Evolutionary conservation across 2,113 vertebrate species (phyloP).

Genomic region (Pomatorhinus ruficollis): DNA sequence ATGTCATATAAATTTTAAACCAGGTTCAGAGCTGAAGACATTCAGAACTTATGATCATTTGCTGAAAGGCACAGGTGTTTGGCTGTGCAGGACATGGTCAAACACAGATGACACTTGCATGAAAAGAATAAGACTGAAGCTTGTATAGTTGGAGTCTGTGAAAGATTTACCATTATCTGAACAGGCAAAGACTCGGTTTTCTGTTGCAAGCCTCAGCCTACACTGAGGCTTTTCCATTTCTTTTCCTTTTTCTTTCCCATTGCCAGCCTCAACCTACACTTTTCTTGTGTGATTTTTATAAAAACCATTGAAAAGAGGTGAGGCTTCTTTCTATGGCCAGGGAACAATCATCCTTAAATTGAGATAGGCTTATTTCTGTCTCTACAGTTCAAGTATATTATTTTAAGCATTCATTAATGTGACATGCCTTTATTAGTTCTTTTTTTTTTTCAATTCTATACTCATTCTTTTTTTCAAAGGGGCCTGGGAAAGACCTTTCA

Average conservation of each 20-base stretch:
- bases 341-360: background rate
- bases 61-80: background rate
- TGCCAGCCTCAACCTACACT: background rate
- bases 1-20: background rate
- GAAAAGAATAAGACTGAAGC: background rate
- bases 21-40: background rate
- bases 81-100: background rate
- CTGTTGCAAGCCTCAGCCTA: background rate
- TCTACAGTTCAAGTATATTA: background rate
- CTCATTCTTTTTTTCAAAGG: constrained; percentile 54
- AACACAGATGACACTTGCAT: background rate
- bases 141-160: background rate
- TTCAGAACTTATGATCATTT: background rate
- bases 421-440: background rate
- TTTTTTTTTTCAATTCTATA: background rate
- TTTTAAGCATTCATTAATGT: background rate
- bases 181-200: background rate
- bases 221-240: no score
- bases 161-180: background rate
- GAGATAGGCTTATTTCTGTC: background rate
- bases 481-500: constrained; percentile 81
- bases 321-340: background rate
- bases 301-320: background rate
- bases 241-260: background rate
- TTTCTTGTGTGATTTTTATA: background rate